Conservation (phyloP, 2,797 vertebrate species). For the Neopelma chrysocephalum region DNA sequence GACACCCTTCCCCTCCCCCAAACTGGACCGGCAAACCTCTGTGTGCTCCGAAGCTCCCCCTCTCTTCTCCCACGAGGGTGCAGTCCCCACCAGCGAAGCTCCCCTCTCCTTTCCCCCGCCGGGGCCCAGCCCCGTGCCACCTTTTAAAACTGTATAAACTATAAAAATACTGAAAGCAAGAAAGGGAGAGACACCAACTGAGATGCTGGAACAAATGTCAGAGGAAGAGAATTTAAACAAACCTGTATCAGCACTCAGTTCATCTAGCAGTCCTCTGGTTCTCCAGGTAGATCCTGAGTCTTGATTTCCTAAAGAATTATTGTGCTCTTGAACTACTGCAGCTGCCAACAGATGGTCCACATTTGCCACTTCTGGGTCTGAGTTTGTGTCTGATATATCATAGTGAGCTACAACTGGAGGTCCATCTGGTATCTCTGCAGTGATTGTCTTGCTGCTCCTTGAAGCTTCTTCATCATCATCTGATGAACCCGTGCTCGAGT, state of each 20-base stretch:
- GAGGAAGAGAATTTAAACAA: conserved; percentile 57
- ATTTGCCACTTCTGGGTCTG: conserved; percentile 91
- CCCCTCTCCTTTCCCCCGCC: too few species aligned
- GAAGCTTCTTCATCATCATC: too few species aligned
- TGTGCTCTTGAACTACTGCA: conserved; percentile 90
- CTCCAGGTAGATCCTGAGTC: conserved; percentile 84
- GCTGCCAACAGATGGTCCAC: conserved; percentile 89
- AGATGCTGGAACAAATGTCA: background rate
- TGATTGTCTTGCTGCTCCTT: too few species aligned
- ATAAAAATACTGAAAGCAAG: background rate
- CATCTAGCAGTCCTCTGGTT: conserved; percentile 80
- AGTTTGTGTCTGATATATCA: conserved; percentile 97
- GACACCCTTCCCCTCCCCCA: too few species aligned
- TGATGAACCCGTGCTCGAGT: too few species aligned
- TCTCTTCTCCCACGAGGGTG: too few species aligned
- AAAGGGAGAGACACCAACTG: background rate
- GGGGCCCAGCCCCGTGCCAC: too few species aligned
- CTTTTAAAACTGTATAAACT: background rate
- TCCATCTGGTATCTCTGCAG: conserved; percentile 81
- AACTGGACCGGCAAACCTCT: too few species aligned
- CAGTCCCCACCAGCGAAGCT: too few species aligned
- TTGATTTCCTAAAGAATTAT: conserved; percentile 85
- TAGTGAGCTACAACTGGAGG: conserved; percentile 93
- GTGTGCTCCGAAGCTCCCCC: too few species aligned
- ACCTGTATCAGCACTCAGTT: conserved; percentile 87